Conservation (phyloP, 2,797 vertebrate genomes). For the Paedocypris micromegethes region DNA sequence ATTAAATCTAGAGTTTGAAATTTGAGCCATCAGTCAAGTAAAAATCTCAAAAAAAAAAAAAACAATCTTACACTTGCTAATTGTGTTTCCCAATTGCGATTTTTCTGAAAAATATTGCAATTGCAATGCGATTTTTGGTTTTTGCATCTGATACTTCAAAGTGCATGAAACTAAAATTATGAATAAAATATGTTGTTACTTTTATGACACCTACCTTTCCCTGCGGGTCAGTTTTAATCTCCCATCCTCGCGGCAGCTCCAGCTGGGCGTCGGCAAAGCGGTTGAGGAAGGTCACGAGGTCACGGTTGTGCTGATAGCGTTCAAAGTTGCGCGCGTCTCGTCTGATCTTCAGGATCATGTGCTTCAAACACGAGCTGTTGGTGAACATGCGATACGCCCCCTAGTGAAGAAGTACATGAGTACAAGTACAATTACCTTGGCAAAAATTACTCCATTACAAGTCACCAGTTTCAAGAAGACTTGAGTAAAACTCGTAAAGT, state of each 20-base stretch:
- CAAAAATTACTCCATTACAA: not conserved
- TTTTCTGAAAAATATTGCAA: no score
- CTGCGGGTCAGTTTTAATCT: conserved; percentile 82
- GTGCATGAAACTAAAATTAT: no score
- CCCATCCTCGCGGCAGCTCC: conserved; percentile 82
- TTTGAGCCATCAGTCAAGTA: no score
- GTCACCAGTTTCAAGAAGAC: no score
- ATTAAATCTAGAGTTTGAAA: no score
- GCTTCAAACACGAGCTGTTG: conserved; percentile 82
- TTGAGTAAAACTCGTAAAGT: no score
- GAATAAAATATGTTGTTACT: no score
- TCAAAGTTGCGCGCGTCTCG: conserved; percentile 86
- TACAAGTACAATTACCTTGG: not conserved
- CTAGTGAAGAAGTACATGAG: conserved; percentile 47
- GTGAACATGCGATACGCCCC: conserved; percentile 83
- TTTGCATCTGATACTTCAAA: no score
- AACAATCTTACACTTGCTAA: no score
- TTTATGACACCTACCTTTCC: conserved; percentile 67
- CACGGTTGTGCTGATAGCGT: conserved; percentile 97
- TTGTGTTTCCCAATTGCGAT: no score
- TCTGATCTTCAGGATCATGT: conserved; percentile 83
- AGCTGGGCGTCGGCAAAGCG: conserved; percentile 76
- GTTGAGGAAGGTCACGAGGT: conserved; percentile 95
- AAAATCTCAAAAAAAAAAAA: no score
- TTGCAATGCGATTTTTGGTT: no score